Evolutionary conservation across 2,113 vertebrate genomes (phyloP), one percentile per base, ranked within the genome.

Genomic region (Pituophis catenifer): DNA sequence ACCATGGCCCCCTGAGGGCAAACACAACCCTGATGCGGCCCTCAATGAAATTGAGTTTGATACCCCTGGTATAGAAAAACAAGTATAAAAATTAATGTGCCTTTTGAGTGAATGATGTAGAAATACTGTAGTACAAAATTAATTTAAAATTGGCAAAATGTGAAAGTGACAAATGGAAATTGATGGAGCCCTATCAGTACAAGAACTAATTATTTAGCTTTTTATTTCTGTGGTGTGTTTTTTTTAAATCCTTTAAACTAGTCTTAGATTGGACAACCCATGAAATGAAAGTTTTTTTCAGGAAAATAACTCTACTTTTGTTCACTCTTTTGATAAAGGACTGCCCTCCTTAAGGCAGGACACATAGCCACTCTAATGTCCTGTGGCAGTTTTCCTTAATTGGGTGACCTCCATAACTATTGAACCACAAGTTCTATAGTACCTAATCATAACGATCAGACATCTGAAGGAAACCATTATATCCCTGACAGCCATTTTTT

Each of bases 401-500:
- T 23, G 85, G 70, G 7, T 81, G 75, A 81, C 33, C 75, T 81
- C 70, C 15, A 38, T 33, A 81, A 81, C n/a, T 81, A 81, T 81
- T 81, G 70, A 81, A 81, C 70, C 75, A 81, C 75, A 81, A 81
- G 33, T 81, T 81, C 75, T 33, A 81, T 81, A 81, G 75, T 21
- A 33, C 75, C 33, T 81, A 81, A 38, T 81, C 75, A 81, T 44
- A 81, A 38, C 3, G 7, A 81, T 38, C 75, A 81, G 75, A 44
- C 75, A 44, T 44, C 75, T 38, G 17, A 81, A 81, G 85, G 44
- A 95, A 94, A 29, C 38, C 91, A 38, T 81, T 70, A 62, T 95
- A 94, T 38, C 81, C 95, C 96, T 94, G 93, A 95, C 90, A 70
- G 89, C 87, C 86, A 92, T 92, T 95, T 93, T 21, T n/a, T n/a